Conservation (phyloP, 2,113 vertebrate genomes). For the Dolichotis patagonum region DNA sequence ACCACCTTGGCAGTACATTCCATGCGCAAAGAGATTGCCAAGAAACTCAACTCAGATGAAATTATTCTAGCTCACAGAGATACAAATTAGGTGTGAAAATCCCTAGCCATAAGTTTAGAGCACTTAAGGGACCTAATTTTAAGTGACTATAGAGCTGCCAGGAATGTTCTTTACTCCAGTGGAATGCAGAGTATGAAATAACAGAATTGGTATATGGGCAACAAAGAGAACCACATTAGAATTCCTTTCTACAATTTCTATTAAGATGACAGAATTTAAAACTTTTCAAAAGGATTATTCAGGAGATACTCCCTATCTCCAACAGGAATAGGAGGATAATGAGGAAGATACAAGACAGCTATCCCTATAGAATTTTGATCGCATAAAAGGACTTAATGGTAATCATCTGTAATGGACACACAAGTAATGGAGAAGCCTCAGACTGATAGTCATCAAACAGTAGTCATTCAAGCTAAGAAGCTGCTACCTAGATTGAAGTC, state of each 20-base stretch:
- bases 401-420: not conserved
- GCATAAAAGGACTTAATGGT: not conserved
- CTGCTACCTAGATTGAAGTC: not conserved
- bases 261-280: not conserved
- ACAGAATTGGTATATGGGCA: not conserved
- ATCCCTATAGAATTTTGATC: not conserved
- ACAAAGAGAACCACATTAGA: not conserved
- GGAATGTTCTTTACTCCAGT: not conserved
- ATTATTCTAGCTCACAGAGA: not conserved
- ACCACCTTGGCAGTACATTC: not conserved
- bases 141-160: not conserved
- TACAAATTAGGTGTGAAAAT: not conserved
- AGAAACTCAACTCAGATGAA: not conserved
- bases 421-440: not conserved
- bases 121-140: not conserved
- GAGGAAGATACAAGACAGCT: not conserved
- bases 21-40: not conserved
- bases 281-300: not conserved
- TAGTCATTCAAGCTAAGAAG: not conserved
- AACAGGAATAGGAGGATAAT: not conserved
- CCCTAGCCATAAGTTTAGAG: not conserved
- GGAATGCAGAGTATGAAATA: not conserved
- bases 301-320: not conserved
- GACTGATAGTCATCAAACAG: not conserved
- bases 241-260: not conserved